Evolutionary conservation across 1,140 invertebrate genomes (phyloP).

Genomic region (Apis dorsata): DNA sequence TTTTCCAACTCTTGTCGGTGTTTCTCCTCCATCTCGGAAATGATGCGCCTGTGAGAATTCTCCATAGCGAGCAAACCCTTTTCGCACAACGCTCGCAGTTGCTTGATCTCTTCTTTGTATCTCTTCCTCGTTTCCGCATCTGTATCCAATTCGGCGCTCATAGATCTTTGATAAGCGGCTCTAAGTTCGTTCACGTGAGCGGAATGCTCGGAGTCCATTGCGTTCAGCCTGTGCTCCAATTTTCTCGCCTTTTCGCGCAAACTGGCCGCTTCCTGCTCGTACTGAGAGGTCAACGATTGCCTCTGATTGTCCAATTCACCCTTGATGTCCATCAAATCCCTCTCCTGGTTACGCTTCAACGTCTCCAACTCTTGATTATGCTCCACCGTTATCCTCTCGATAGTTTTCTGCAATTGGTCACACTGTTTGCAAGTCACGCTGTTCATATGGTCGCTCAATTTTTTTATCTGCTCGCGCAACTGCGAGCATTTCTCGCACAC

Average conservation of each 20-base stretch:
- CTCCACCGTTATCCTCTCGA: slow-evolving; percentile 71
- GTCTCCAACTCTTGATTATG: slow-evolving; percentile 74
- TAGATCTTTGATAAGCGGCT: slow-evolving; percentile 84
- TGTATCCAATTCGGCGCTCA: slow-evolving; percentile 76
- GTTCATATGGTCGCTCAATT: slow-evolving; percentile 81
- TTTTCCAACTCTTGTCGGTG: slow-evolving; percentile 88
- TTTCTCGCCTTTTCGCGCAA: slow-evolving; percentile 83
- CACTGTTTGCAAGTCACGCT: slow-evolving; percentile 82
- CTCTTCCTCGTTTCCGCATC: slow-evolving; percentile 87
- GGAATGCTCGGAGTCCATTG: slow-evolving; percentile 88
- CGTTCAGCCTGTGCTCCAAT: slow-evolving; percentile 84
- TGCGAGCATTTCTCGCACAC: slow-evolving; percentile 73
- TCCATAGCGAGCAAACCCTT: slow-evolving; percentile 93
- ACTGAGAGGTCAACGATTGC: slow-evolving; percentile 72
- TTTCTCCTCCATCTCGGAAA: slow-evolving; percentile 91
- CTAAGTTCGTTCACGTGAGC: slow-evolving; percentile 88
- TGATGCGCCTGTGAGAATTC: slow-evolving; percentile 91
- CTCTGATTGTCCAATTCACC: slow-evolving; percentile 80
- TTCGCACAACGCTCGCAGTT: slow-evolving; percentile 90
- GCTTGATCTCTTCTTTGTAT: slow-evolving; percentile 93
- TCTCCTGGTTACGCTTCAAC: slow-evolving; percentile 71
- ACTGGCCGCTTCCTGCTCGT: slow-evolving; percentile 78
- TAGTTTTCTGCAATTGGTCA: slow-evolving; percentile 80
- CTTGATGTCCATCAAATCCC: slow-evolving; percentile 76
- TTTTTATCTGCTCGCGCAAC: slow-evolving; percentile 79